Conservation (phyloP, 2,797 vertebrate species). For the Fistularia commersonii region DNA sequence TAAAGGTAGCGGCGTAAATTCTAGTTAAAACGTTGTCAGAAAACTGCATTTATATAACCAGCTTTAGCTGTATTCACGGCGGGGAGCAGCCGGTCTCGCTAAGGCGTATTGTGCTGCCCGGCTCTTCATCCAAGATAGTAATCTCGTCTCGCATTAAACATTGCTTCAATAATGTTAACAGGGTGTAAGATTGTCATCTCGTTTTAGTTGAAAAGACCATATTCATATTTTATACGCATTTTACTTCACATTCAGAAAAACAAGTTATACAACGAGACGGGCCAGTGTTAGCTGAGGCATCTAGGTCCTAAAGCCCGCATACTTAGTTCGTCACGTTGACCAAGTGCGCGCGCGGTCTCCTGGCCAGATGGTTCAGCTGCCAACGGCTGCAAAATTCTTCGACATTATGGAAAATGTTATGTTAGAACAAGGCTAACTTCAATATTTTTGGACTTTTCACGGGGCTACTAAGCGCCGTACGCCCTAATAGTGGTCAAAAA, state of each 20-base stretch:
- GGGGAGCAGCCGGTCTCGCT: slow-evolving; percentile 14
- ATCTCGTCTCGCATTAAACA: not conserved
- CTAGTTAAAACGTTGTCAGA: not conserved
- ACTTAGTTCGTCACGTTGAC: slow-evolving; percentile 4
- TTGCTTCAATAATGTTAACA: not conserved
- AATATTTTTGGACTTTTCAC: no score
- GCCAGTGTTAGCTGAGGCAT: not conserved
- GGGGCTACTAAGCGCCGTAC: no score
- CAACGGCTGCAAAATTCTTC: slow-evolving; percentile 33
- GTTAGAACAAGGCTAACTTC: slow-evolving; percentile 75
- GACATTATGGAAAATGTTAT: slow-evolving; percentile 74
- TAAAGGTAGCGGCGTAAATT: not conserved
- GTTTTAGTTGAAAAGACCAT: no score
- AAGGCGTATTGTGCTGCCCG: slow-evolving; percentile 24
- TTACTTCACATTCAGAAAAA: slow-evolving; percentile 57
- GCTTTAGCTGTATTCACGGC: slow-evolving; percentile 25
- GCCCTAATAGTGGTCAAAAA: no score
- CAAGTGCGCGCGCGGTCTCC: slow-evolving; percentile 20
- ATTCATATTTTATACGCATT: slow-evolving; percentile 24
- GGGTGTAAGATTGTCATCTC: no score
- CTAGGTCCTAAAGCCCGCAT: slow-evolving; percentile 68
- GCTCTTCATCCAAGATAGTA: not conserved
- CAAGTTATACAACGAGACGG: slow-evolving; percentile 78
- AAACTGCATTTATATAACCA: slow-evolving; percentile 62
- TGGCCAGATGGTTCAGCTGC: slow-evolving; percentile 66